Evolutionary conservation across 2,888 invertebrate species (phyloP).

Genomic region (Phengaris arion): DNA sequence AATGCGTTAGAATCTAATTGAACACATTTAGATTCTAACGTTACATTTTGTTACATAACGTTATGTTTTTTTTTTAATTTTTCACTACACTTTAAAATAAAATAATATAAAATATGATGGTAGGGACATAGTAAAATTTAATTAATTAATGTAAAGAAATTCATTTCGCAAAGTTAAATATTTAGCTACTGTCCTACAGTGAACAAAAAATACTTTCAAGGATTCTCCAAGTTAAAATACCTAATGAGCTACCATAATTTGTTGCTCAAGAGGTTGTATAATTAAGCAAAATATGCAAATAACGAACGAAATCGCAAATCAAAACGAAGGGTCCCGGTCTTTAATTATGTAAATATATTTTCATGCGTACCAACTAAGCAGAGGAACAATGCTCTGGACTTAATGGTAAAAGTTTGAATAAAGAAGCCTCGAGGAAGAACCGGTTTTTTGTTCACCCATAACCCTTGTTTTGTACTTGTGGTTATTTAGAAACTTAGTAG

Average conservation of each 20-base stretch:
- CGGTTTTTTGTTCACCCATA: constrained; percentile 39
- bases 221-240: constrained; percentile 15
- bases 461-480: constrained; percentile 9
- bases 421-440: constrained; percentile 60
- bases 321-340: constrained; percentile 63
- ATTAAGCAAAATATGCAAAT: constrained; percentile 73
- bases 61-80: too few relatives aligned
- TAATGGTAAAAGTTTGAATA: constrained; percentile 64
- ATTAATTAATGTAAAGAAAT: background rate
- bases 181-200: background rate
- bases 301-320: constrained; percentile 64
- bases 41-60: too few relatives aligned
- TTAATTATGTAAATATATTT: constrained; percentile 78
- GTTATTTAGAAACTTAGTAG: constrained; percentile 11
- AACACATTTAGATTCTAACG: too few relatives aligned
- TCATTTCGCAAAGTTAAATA: background rate
- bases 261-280: constrained; percentile 41
- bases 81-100: background rate
- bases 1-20: too few relatives aligned
- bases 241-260: constrained; percentile 33
- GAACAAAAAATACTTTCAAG: constrained; percentile 10
- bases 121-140: background rate
- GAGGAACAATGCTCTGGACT: constrained; percentile 71
- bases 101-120: background rate
- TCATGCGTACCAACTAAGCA: constrained; percentile 70